Percentiles rank a stretch among this genome's conserved stretches.
Evolutionary conservation across 2,113 vertebrate genomes (phyloP).

Genomic region (Axis porcinus): DNA sequence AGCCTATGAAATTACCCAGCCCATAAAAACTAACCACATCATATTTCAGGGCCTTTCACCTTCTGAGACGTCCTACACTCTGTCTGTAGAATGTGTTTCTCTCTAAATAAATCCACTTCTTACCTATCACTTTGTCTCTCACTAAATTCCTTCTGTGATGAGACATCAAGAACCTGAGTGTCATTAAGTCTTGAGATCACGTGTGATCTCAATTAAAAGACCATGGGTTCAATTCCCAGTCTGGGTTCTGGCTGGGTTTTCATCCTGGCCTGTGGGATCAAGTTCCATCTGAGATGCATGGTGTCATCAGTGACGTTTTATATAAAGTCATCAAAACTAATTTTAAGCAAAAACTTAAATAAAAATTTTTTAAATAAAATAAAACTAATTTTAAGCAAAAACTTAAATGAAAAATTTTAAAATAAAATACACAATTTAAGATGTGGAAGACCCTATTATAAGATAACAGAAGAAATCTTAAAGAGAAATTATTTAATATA

Average conservation of each 20-base stretch:
- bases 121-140: not conserved
- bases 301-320: not conserved
- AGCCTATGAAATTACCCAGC: not conserved
- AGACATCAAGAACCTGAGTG: not conserved
- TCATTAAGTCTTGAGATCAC: not conserved
- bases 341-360: not conserved
- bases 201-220: not conserved
- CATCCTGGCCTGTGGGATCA: not conserved
- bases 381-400: slow-evolving; percentile 6
- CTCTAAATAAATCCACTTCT: not conserved
- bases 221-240: not conserved
- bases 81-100: not conserved
- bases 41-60: not conserved
- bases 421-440: slow-evolving; percentile 21
- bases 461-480: not conserved
- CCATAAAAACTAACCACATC: not conserved
- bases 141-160: not conserved
- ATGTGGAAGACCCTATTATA: not conserved
- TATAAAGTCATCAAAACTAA: not conserved
- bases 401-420: not conserved
- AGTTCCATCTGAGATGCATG: not conserved
- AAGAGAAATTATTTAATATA: not conserved
- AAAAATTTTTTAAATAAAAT: not conserved
- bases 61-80: not conserved
- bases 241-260: not conserved